A percentile compares a stretch with the other conserved stretches of the same genome.
phyloP scores from a whole-genome alignment of 2,113 vertebrate genomes.

The Eulemur macaco region DNA sequence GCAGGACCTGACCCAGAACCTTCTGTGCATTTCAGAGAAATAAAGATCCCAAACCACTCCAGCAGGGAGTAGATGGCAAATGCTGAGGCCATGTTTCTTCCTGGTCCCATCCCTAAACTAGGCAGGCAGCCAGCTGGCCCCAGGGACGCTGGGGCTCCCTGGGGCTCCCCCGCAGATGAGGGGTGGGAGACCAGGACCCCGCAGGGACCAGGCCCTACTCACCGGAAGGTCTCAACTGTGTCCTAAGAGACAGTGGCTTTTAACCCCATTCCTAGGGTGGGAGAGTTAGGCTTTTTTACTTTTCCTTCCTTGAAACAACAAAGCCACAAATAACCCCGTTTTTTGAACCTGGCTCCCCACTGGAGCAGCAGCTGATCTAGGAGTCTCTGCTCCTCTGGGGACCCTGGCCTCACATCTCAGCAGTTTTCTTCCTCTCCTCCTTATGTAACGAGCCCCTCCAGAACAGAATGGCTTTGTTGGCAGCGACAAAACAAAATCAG shows the following conservation, averaged over 20 bases:
- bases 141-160: accelerated
- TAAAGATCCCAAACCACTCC: neutral
- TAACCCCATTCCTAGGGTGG: neutral
- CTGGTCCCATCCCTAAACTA: neutral
- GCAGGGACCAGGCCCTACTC: neutral
- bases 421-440: neutral
- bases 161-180: accelerated
- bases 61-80: neutral
- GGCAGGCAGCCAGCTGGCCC: neutral
- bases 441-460: slow-evolving; percentile 46
- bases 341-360: slow-evolving; percentile 44
- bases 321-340: neutral
- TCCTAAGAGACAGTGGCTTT: neutral
- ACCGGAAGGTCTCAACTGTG: neutral
- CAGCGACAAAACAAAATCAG: neutral
- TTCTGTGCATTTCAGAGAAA: neutral
- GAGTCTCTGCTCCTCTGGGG: slow-evolving; percentile 10
- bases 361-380: neutral
- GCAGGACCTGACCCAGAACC: neutral
- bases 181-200: accelerated
- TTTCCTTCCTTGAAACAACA: neutral
- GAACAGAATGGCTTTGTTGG: neutral
- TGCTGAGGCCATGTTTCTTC: neutral
- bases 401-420: neutral
- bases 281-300: neutral